Evolutionary conservation across 1,140 invertebrate species (phyloP), one percentile per base, ranked within the genome.

Genomic region (Drosophila truncata): DNA sequence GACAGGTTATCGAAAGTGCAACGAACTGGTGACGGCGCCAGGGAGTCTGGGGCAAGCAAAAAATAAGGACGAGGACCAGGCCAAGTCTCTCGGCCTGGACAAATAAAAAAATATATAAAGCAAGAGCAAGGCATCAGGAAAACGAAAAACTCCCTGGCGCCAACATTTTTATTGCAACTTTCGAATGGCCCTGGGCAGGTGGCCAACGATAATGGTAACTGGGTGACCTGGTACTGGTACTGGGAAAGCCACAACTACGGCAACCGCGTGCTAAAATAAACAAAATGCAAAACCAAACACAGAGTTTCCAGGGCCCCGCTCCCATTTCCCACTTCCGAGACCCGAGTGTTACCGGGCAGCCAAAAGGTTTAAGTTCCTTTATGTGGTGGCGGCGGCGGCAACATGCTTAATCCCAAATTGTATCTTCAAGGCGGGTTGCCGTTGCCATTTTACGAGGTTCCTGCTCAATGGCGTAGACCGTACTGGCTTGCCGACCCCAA

Each of bases 401-500:
- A 11, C 18, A 42, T 29, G 39, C 64, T 47, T 81, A 74, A 85
- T 78, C 74, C 78, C 50, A 71, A 71, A 83, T 79, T 83, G 75
- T 83, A 61, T 72, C 71, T 72, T 72, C 52, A 62, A 70, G 67
- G 78, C 65, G 23, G 50, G 70, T 33, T 25, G 50, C 49, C n/a
- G 9, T 20, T 18, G 60, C 37, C 49, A 42, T 85, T 85, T 85
- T 84, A 84, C 67, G 82, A 85, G 82, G 78, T 84, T 84, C 77
- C 82, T 84, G 82, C 79, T 84, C 73, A 85, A 85, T 80, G 82
- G 72, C 80, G 73, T 70, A 78, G 82, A 67, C 76, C 80, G 75
- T 82, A 70, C 73, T 60, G 74, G 65, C 58, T 47, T 47, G 63
- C 46, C 63, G 9, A 33, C 71, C 27, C 58, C 39, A 37, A 60